A percentile compares a stretch with the other conserved stretches of the same genome.
Conservation (phyloP, 2,113 vertebrate genomes). For the Canis aureus region DNA sequence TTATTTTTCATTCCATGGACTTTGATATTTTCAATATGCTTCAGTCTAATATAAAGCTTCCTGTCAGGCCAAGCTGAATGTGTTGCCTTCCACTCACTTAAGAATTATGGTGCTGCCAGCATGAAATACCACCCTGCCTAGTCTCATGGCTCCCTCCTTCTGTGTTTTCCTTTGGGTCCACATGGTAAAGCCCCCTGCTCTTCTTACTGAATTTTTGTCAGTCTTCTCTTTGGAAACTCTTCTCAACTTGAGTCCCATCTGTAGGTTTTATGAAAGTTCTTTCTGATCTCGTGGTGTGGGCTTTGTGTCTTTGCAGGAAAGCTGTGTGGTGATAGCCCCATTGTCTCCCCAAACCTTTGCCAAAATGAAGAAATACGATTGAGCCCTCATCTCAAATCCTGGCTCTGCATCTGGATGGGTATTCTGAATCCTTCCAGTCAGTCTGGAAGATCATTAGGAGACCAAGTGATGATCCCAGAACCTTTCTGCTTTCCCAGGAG, state of each 20-base stretch:
- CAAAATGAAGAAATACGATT: not conserved
- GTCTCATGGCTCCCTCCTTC: not conserved
- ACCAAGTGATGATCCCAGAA: not conserved
- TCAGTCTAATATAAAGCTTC: constrained; percentile 26
- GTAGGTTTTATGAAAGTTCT: not conserved
- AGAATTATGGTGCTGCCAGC: not conserved
- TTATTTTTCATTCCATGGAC: constrained; percentile 1
- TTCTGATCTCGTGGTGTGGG: not conserved
- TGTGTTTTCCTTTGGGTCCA: not conserved
- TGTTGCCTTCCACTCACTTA: not conserved
- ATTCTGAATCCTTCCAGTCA: not conserved
- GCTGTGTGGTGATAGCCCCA: not conserved
- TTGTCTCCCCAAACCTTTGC: not conserved
- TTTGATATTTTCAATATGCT: constrained; percentile 53
- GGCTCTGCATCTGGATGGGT: not conserved
- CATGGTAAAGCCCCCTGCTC: not conserved
- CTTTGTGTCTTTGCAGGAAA: not conserved
- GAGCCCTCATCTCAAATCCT: not conserved
- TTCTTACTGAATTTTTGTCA: not conserved
- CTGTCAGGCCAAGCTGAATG: not conserved
- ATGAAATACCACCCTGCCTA: not conserved
- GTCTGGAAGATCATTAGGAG: not conserved
- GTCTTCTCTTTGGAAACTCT: constrained; percentile 38
- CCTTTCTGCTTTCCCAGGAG: not conserved
- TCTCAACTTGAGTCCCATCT: not conserved